Evolutionary conservation across 2,888 invertebrate species (phyloP), one percentile per base, ranked within the genome.

Genomic region (Callimorpha dominula): DNA sequence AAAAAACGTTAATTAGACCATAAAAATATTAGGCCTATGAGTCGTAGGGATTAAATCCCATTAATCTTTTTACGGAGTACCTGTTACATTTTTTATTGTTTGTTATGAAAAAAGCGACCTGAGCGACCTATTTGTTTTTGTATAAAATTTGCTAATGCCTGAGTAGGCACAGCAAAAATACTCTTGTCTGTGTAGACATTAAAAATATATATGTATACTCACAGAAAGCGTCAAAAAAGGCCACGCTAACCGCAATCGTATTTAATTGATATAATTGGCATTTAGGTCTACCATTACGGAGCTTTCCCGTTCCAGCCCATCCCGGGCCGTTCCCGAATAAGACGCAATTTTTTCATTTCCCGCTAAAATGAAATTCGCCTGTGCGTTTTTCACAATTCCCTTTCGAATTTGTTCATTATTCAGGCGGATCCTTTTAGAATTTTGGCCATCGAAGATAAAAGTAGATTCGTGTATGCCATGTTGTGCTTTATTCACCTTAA

Each of bases 251-350:
- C 84, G 88, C 88, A 88, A 88, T 89, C 91, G 89, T 93, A 91
- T 93, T 94, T 94, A 94, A 94, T 94, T 94, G 94, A 90, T 91
- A 90, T 94, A 94, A 94, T 94, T 95, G 93, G 92, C 91, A 90
- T 91, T 94, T 90, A 92, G 93, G 91, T 87, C 86, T 81, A 89
- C 92, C 91, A 93, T 94, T 94, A 94, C 87, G 86, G 87, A 87
- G 89, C 86, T 89, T 89, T 88, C 86, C 88, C 85, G 79, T 76
- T 74, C 80, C 75, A 77, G 79, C 86, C 86, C 83, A 82, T 72
- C 80, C 75, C 85, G 83, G 87, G 84, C 88, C 85, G 86, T 85
- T 90, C 84, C 89, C 88, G 91, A 89, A 91, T 90, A 88, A 89
- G 88, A 86, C 87, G 84, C 86, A 83, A 85, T 90, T 92, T 93